Percentiles rank a stretch among this genome's conserved stretches.
These are phyloP conservation scores for Euzophera pinguis DNA, from an alignment of 2,888 invertebrate genomes.

Conservation along the genomic window DNA sequence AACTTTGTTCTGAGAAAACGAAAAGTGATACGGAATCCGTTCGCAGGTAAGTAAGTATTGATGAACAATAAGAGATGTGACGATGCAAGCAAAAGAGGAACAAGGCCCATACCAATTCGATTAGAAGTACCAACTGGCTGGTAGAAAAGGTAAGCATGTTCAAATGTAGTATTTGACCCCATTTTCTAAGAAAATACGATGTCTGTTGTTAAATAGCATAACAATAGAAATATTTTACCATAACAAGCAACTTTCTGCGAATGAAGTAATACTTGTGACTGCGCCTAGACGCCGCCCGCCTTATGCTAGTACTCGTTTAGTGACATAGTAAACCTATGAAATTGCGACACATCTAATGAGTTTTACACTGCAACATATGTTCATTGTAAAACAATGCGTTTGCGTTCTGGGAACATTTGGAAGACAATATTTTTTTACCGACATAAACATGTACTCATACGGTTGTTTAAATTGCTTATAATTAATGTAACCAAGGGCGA, in stretches of 20 bases:
- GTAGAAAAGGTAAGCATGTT: not conserved
- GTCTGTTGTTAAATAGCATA: not conserved
- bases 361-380: constrained; percentile 57
- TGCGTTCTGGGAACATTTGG: constrained; percentile 54
- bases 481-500: constrained; percentile 54
- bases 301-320: constrained; percentile 11
- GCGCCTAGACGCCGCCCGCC: not conserved
- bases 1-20: too few species aligned
- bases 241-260: constrained; percentile 6
- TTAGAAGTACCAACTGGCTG: too few species aligned
- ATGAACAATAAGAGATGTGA: too few species aligned
- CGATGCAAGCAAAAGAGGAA: too few species aligned
- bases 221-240: constrained; percentile 2
- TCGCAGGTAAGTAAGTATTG: too few species aligned
- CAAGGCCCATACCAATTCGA: too few species aligned
- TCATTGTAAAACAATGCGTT: constrained; percentile 52
- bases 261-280: constrained; percentile 1
- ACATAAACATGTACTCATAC: constrained; percentile 22
- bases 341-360: constrained; percentile 55
- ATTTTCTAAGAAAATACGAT: not conserved
- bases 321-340: constrained; percentile 14
- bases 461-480: constrained; percentile 47
- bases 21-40: too few species aligned
- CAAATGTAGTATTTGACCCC: not conserved
- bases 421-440: constrained; percentile 45